Evolutionary conservation across 1,140 invertebrate genomes (phyloP), one percentile per base, ranked within the genome.

Genomic region (Adelges cooleyi): DNA sequence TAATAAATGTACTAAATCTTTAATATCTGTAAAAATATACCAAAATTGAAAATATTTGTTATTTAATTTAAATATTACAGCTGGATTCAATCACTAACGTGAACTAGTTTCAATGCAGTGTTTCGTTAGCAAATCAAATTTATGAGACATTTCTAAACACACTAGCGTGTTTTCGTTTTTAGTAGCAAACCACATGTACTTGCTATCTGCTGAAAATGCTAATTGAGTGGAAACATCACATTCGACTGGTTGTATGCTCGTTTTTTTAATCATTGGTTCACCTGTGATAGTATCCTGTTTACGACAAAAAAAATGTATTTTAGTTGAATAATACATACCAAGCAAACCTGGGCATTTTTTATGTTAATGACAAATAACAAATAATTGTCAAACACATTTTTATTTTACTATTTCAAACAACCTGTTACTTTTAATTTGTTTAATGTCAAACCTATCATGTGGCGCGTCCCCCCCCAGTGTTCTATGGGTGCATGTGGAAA

Each of bases 1-100:
- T 11, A 83, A 69, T 66, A 81, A 76, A 53, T 78, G 72, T 13
- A 82, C 76, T 50, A 74, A 73, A 65, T 77, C 75, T 66, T 74
- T 75, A n/a, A 82, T 68, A 69, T 77, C 80, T 75, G 75, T 67
- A 46, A 70, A 68, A 23, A 40, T 53, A 66, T 38, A n/a, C n/a
- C n/a, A n/a, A n/a, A n/a, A n/a, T n/a, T n/a, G n/a, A 56, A 46
- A 27, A 22, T 20, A 29, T 53, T 22, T 1, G 13, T 17, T 38
- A 38, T 38, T 18, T 20, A 1, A 3, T 18, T 38, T 53, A 9
- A 22, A 42, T 33, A n/a, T 23, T 3, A 56, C 10, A 27, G 27
- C n/a, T 44, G n/a, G 4, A n/a, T n/a, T 17, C 5, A 25, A 3
- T 44, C 20, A 48, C 56, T 33, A 46, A 62, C 56, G 33, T 2